Percentiles rank a stretch among this genome's conserved stretches.
Evolutionary conservation across 2,113 vertebrate species (phyloP).

Genomic region (Lophura nycthemera): DNA sequence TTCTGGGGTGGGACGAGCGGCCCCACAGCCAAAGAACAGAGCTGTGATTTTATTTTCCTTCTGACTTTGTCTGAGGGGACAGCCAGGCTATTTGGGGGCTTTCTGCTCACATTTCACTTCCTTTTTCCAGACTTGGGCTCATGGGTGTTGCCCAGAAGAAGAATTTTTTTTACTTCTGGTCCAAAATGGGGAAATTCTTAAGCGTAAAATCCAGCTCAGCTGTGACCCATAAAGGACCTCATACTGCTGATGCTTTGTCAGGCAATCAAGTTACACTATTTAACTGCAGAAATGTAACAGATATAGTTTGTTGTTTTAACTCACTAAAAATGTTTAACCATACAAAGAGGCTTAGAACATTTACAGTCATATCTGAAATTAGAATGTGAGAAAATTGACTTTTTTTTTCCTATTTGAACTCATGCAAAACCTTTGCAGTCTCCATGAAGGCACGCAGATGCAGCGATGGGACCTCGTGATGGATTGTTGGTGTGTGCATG

Average conservation of each 20-base stretch:
- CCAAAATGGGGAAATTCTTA: not conserved
- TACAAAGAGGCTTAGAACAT: not conserved
- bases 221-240: not conserved
- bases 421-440: not conserved
- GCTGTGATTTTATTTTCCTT: not conserved
- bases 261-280: not conserved
- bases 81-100: not conserved
- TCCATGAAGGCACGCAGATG: accelerated
- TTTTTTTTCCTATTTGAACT: not conserved
- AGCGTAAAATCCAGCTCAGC: not conserved
- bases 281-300: not conserved
- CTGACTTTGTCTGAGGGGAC: not conserved
- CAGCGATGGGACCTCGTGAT: too few species aligned
- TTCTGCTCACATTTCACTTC: not conserved
- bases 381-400: not conserved
- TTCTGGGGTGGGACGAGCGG: not conserved
- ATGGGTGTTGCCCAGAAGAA: not conserved
- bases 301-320: not conserved
- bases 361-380: not conserved
- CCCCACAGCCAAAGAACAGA: not conserved
- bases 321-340: not conserved
- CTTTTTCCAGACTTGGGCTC: not conserved
- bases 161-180: not conserved
- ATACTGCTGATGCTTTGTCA: not conserved
- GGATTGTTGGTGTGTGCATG: not conserved